Conservation (phyloP, 30 jellyfish, hydroid and myxozoan genomes). For the Clytia hemisphaerica region DNA sequence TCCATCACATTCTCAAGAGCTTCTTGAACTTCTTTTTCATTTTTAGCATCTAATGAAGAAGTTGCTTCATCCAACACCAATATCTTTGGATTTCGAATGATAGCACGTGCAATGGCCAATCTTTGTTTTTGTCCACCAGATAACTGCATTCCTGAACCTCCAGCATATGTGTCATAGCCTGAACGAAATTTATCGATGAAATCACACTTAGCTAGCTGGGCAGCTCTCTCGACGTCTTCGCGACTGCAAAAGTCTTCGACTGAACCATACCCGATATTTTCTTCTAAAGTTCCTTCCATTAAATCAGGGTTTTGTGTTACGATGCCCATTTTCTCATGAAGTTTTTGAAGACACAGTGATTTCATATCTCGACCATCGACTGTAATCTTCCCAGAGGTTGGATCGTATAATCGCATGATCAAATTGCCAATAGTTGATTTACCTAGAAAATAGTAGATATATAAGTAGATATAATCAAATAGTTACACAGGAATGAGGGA, state of each 20-base stretch:
- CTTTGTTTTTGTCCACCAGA: constrained; percentile 85
- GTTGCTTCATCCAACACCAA: constrained; percentile 75
- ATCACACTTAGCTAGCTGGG: constrained; percentile 28
- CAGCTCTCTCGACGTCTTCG: constrained; percentile 26
- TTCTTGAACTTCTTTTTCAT: constrained; percentile 55
- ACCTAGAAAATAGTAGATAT: too few relatives aligned
- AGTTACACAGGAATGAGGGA: too few relatives aligned
- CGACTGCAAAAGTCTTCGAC: neutral
- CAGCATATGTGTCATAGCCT: constrained; percentile 64
- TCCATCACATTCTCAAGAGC: constrained; percentile 45
- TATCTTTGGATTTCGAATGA: constrained; percentile 53
- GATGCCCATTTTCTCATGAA: constrained; percentile 41
- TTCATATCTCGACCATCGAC: constrained; percentile 46
- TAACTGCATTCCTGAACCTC: constrained; percentile 57
- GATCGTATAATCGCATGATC: constrained; percentile 59
- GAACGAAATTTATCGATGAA: constrained; percentile 50
- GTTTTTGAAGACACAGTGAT: constrained; percentile 27
- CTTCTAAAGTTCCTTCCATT: constrained; percentile 46
- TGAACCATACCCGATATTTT: constrained; percentile 45
- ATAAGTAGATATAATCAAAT: too few relatives aligned
- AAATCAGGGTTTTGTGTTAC: constrained; percentile 73
- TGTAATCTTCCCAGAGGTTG: constrained; percentile 38
- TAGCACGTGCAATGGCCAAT: constrained; percentile 73
- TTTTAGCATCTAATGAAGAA: constrained; percentile 69
- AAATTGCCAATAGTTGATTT: constrained; percentile 57